Evolutionary conservation across 2,113 vertebrate species (phyloP).

Genomic region (Procavia capensis): DNA sequence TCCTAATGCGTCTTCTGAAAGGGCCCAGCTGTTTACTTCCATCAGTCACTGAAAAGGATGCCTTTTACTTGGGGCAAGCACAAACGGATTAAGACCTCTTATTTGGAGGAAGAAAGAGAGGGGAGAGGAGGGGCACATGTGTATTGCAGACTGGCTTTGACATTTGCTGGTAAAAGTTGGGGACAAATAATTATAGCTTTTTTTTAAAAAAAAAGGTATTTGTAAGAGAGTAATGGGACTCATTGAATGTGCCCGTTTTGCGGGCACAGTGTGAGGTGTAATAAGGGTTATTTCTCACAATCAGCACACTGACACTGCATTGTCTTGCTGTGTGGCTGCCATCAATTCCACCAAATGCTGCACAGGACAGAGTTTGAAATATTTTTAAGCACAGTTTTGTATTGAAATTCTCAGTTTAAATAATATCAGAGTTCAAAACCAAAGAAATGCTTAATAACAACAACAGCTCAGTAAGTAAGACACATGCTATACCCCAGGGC

Average conservation of each 20-base stretch:
- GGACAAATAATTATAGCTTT: slow-evolving; percentile 9
- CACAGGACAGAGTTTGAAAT: background rate
- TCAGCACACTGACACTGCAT: background rate
- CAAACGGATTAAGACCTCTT: background rate
- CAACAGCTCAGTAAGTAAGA: background rate
- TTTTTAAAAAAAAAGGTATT: background rate
- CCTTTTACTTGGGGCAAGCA: slow-evolving; percentile 31
- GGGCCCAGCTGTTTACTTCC: slow-evolving; percentile 53
- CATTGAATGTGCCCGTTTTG: background rate
- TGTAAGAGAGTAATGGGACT: background rate
- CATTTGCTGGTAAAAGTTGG: background rate
- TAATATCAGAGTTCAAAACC: background rate
- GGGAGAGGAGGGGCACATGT: background rate
- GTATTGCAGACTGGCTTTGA: background rate
- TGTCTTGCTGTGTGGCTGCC: background rate
- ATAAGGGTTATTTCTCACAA: background rate
- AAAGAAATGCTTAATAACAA: background rate
- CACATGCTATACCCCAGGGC: background rate
- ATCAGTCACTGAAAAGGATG: slow-evolving; percentile 4
- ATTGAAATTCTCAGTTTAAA: slow-evolving; percentile 27
- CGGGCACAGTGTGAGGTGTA: background rate
- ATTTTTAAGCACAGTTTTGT: background rate
- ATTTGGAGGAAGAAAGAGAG: background rate
- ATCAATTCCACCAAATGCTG: background rate
- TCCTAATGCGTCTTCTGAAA: background rate